Base-by-base conservation (phyloP, 2,888 invertebrate genomes). In the Sepiola atlantica region DNA sequence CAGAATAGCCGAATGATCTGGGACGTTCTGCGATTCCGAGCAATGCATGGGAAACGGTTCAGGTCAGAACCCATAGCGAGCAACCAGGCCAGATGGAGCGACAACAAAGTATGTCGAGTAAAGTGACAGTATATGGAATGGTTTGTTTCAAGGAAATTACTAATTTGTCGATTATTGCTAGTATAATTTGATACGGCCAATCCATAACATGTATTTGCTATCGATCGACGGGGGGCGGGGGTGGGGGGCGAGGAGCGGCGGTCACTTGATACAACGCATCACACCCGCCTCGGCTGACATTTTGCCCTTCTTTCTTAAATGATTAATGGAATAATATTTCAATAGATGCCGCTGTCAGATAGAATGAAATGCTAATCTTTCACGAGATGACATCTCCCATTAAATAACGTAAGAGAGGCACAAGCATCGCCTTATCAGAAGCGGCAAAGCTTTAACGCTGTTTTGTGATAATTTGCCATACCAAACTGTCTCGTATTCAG, bases 321-420 rank as follows among this genome's bases (percentile, higher is more conserved):
- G 94, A 95, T 95, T 95, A 95, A 95, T 95, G 95, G 94, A 95
- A 95, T 94, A 95, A 95, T 95, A 94, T 94, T 94, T 95, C 95
- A 94, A 94, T 94, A 91, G 91, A 94, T 92, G 54, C 92, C 77
- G 92, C 94, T 94, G 95, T 95, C 95, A 94, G 94, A 93, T 94
- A 91, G 94, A 95, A 95, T 95, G 93, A 54, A 94, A 94, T 94
- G 94, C 94, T 94, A 94, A 95, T 95, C 95, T 95, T 94, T 95
- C 95, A 95, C 94, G 94, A 94, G 94, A 94, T 95, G 95, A 95
- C 95, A 95, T 92, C 92, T 92, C 45, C 92, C 92, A 92, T 92
- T 92, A 92, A 92, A 35, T 92, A 92, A 92, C 54, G 92, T 45
- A 45, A 54, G 92, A 54, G 92, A 45, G 54, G 92, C 45, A 92